Evolutionary conservation across 2,888 invertebrate genomes (phyloP).

Genomic region (Acleris laterana): DNA sequence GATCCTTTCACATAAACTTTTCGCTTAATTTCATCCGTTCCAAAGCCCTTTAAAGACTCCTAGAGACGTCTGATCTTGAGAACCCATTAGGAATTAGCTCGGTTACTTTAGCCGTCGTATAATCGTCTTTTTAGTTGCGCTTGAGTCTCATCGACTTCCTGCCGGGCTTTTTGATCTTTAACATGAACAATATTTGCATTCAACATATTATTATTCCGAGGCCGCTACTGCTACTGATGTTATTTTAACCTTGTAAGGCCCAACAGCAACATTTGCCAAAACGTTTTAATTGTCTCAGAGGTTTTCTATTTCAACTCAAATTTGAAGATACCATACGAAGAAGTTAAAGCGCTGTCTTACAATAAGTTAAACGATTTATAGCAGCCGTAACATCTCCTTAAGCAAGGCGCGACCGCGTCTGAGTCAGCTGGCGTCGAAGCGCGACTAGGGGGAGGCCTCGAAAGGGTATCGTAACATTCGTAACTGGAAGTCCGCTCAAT

Average conservation of each 20-base stretch:
- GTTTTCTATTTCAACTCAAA: too few relatives aligned
- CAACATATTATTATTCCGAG: conserved; percentile 2
- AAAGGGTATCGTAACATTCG: conserved; percentile 60
- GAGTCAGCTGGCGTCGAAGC: conserved; percentile 72
- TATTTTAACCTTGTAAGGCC: too few relatives aligned
- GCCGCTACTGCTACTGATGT: too few relatives aligned
- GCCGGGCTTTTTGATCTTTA: conserved; percentile 21
- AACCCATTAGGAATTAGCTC: conserved; percentile 30
- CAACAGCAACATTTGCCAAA: too few relatives aligned
- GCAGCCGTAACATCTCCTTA: conserved; percentile 31
- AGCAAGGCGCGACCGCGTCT: conserved; percentile 61
- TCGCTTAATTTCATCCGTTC: conserved; percentile 34
- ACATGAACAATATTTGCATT: conserved; percentile 21
- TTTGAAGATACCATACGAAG: neutral
- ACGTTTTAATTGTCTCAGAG: too few relatives aligned
- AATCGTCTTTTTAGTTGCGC: conserved; percentile 19
- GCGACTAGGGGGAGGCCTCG: conserved; percentile 71
- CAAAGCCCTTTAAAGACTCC: conserved; percentile 27
- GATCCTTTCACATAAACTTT: conserved; percentile 36
- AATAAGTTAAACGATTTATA: neutral
- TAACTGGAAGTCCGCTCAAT: conserved; percentile 24
- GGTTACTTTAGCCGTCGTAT: conserved; percentile 21
- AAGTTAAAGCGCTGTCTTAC: neutral
- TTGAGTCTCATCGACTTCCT: conserved; percentile 24
- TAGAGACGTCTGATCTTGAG: conserved; percentile 32